These are phyloP conservation scores for Magallana angulata DNA, from an alignment of 1,140 invertebrate genomes.

Conservation along the genomic window DNA sequence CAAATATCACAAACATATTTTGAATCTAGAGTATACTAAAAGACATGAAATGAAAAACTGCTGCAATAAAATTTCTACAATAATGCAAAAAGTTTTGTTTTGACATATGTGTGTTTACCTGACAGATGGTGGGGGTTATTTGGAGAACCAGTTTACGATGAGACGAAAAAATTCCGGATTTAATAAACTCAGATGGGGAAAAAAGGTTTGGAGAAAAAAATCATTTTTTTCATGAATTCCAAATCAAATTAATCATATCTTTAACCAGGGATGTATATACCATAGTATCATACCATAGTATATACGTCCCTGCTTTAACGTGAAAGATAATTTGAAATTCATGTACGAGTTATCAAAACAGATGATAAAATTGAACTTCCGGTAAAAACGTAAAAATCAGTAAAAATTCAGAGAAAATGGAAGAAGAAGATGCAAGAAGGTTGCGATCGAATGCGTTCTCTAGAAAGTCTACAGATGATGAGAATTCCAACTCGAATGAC, in stretches of 20 bases:
- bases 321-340: too few species aligned
- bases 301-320: too few species aligned
- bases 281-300: too few species aligned
- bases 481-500: slow-evolving; percentile 27
- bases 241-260: too few species aligned
- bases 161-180: too few species aligned
- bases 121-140: not conserved
- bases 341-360: not conserved
- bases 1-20: not conserved
- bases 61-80: too few species aligned
- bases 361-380: not conserved
- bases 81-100: not conserved
- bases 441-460: not conserved
- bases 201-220: too few species aligned
- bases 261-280: too few species aligned
- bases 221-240: too few species aligned
- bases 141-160: not conserved
- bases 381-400: not conserved
- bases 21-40: too few species aligned
- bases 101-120: not conserved
- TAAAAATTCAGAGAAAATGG: not conserved
- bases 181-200: too few species aligned
- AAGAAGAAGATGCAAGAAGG: not conserved
- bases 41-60: too few species aligned
- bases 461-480: slow-evolving; percentile 24